A percentile compares a stretch with the other conserved stretches of the same genome.
Conservation (phyloP, 2,113 vertebrate genomes). For the Salvelinus alpinus region DNA sequence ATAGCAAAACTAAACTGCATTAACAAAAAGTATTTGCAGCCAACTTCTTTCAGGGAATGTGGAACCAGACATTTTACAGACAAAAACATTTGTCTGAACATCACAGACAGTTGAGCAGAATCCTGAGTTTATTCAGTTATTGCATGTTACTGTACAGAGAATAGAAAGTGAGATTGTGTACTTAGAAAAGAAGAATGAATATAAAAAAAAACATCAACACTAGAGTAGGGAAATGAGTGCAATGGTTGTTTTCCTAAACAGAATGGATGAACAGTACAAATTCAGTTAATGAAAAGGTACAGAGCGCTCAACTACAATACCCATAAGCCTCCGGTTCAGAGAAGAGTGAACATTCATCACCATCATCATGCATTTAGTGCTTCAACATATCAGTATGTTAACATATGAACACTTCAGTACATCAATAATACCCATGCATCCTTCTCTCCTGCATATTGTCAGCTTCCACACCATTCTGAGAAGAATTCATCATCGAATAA, state of each 20-base stretch:
- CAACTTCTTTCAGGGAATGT: background rate
- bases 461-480: constrained; percentile 21
- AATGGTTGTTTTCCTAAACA: constrained; percentile 15
- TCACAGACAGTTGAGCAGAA: constrained; percentile 29
- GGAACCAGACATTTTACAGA: constrained; percentile 14
- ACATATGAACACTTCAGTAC: constrained; percentile 44
- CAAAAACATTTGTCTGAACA: background rate
- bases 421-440: constrained; percentile 9
- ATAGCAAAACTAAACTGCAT: background rate
- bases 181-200: constrained; percentile 64
- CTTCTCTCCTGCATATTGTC: background rate
- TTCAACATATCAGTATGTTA: background rate
- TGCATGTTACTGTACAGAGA: constrained; percentile 91
- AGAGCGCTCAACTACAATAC: background rate
- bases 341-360: background rate
- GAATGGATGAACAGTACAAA: constrained; percentile 34
- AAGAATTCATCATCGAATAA: constrained; percentile 14
- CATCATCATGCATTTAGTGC: no score
- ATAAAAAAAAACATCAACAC: constrained; percentile 60
- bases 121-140: constrained; percentile 86
- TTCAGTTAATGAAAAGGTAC: constrained; percentile 33
- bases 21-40: background rate
- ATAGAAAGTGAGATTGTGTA: constrained; percentile 81
- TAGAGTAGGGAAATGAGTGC: constrained; percentile 30
- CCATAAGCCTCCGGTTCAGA: background rate